These are phyloP conservation scores for Tachuris rubrigastra DNA, from an alignment of 2,113 vertebrate genomes.

Conservation along the genomic window DNA sequence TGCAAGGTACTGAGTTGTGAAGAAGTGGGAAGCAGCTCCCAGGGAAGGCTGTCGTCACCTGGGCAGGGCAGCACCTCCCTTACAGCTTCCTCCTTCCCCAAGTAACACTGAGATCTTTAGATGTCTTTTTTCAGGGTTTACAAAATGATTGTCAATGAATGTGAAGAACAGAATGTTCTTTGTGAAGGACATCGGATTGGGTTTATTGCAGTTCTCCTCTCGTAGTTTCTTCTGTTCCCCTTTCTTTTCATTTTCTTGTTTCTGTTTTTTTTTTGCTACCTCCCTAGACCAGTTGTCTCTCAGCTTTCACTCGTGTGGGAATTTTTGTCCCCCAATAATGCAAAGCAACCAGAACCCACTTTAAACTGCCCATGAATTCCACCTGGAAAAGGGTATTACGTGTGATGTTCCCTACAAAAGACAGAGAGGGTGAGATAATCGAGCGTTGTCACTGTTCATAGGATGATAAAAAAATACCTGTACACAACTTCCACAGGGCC, in stretches of 20 bases:
- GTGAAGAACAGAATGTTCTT: background rate
- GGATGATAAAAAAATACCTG: background rate
- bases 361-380: background rate
- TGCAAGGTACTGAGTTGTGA: background rate
- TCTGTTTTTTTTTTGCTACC: background rate
- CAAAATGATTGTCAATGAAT: background rate
- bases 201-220: background rate
- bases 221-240: background rate
- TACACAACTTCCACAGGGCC: background rate
- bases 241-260: background rate
- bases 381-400: background rate
- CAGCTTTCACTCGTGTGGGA: background rate
- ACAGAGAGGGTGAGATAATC: background rate
- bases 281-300: background rate
- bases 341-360: background rate
- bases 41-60: background rate
- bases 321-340: background rate
- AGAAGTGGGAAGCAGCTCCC: background rate
- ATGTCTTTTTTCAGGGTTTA: background rate
- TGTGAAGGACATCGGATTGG: background rate
- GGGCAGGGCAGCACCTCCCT: background rate
- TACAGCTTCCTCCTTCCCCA: background rate
- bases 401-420: background rate
- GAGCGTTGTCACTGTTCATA: background rate
- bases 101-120: background rate